Conservation (phyloP, 2,888 invertebrate genomes). For the Stenolophus ochropezus region DNA sequence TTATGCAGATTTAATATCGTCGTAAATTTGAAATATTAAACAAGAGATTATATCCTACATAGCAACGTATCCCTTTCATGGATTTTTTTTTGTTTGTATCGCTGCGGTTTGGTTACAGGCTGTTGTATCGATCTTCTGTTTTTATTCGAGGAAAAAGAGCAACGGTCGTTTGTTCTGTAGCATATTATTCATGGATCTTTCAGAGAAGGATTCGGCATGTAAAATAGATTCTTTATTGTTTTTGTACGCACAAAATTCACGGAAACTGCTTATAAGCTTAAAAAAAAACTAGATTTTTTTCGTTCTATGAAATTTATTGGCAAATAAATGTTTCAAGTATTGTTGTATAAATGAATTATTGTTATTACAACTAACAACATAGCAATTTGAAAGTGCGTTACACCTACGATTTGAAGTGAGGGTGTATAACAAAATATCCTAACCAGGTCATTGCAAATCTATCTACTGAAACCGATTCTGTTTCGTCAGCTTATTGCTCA, state of each 20-base stretch:
- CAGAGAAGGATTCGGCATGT: constrained; percentile 14
- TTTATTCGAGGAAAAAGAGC: constrained; percentile 25
- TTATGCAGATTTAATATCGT: background rate
- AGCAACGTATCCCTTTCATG: background rate
- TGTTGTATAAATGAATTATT: background rate
- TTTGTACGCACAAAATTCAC: background rate
- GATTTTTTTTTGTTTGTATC: background rate
- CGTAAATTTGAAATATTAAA: background rate
- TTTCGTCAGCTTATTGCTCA: background rate
- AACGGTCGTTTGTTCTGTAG: constrained; percentile 24
- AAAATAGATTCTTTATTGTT: constrained; percentile 6
- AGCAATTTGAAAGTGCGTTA: background rate
- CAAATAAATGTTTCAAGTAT: background rate
- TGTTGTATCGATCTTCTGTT: background rate
- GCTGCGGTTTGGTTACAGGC: background rate
- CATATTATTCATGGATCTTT: constrained; percentile 44
- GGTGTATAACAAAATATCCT: background rate
- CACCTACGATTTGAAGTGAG: background rate
- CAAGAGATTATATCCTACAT: background rate
- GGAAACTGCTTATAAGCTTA: no score
- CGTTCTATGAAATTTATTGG: background rate
- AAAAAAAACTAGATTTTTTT: no score
- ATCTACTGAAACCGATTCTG: constrained; percentile 3
- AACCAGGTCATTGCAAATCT: background rate
- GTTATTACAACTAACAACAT: background rate